Percentiles rank a stretch among this genome's conserved stretches.
phyloP scores from a whole-genome alignment of 2,888 invertebrate genomes.

The Lathronympha strigana region DNA sequence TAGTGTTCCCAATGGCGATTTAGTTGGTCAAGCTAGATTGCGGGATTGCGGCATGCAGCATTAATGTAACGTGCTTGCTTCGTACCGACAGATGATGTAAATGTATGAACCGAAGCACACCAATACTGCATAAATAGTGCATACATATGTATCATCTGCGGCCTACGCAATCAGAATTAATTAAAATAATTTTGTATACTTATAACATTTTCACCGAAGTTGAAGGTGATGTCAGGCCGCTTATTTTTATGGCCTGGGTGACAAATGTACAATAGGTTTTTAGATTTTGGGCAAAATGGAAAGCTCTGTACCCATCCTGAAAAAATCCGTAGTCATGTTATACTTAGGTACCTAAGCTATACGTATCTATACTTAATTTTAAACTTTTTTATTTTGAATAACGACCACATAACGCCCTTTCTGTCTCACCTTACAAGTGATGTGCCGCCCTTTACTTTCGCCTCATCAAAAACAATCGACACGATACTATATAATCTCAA shows the following conservation, averaged over 20 bases:
- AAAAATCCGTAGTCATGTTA: too few species aligned
- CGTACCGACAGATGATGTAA: constrained; percentile 52
- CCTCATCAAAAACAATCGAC: background rate
- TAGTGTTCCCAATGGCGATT: constrained; percentile 48
- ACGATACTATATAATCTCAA: background rate
- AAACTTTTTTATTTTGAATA: too few species aligned
- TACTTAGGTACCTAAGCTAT: too few species aligned
- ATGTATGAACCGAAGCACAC: constrained; percentile 55
- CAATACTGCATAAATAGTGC: constrained; percentile 48
- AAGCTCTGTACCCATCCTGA: too few species aligned
- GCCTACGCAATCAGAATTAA: constrained; percentile 48
- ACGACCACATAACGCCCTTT: too few species aligned
- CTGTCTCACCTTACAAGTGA: background rate
- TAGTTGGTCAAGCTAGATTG: constrained; percentile 53
- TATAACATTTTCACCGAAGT: background rate
- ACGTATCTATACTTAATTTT: too few species aligned
- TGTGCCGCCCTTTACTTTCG: background rate
- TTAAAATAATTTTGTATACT: constrained; percentile 35
- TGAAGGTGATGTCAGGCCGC: too few species aligned
- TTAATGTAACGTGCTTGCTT: constrained; percentile 53
- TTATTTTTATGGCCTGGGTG: too few species aligned
- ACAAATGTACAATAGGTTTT: too few species aligned
- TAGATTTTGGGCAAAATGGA: too few species aligned
- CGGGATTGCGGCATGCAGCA: constrained; percentile 54
- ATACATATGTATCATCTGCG: too few species aligned